Percentiles rank a stretch among this genome's conserved stretches.
Evolutionary conservation across 2,113 vertebrate species (phyloP).

Genomic region (Symphodus melops): DNA sequence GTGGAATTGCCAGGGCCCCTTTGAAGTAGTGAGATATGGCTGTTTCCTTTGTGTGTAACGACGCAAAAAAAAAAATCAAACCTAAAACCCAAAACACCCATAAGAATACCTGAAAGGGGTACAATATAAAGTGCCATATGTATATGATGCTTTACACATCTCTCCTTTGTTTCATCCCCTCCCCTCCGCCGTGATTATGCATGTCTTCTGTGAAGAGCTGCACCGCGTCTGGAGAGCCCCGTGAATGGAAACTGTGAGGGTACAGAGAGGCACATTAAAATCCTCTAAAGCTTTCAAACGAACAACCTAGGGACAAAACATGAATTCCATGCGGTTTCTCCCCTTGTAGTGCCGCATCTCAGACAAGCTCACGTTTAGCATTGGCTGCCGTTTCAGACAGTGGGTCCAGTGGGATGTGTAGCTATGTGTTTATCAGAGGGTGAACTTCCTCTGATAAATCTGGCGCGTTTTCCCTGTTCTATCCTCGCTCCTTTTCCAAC

Average conservation of each 20-base stretch:
- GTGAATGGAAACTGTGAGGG: slow-evolving; percentile 74
- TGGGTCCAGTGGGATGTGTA: slow-evolving; percentile 83
- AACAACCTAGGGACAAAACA: slow-evolving; percentile 87
- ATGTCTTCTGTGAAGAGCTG: slow-evolving; percentile 80
- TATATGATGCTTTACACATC: slow-evolving; percentile 82
- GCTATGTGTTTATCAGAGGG: slow-evolving; percentile 85
- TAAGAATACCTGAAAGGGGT: slow-evolving; percentile 84
- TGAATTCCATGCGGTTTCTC: slow-evolving; percentile 72
- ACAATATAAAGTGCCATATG: slow-evolving; percentile 80
- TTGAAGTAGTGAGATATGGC: slow-evolving; percentile 77
- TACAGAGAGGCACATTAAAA: slow-evolving; percentile 77
- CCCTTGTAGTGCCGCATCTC: slow-evolving; percentile 80
- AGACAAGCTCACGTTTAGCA: slow-evolving; percentile 82
- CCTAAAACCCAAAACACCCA: slow-evolving; percentile 82
- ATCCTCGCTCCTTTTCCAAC: slow-evolving; percentile 44
- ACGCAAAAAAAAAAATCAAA: slow-evolving; percentile 79
- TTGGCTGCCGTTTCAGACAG: slow-evolving; percentile 75
- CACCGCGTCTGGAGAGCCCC: slow-evolving; percentile 79
- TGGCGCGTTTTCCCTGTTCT: slow-evolving; percentile 31
- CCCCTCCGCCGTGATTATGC: slow-evolving; percentile 74
- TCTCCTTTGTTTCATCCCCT: slow-evolving; percentile 75
- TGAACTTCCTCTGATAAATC: slow-evolving; percentile 75
- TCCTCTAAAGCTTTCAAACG: slow-evolving; percentile 81
- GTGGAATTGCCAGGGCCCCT: slow-evolving; percentile 74
- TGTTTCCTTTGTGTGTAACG: slow-evolving; percentile 83